Conservation (phyloP, 2,888 invertebrate species). For the Calameuta idolon region DNA sequence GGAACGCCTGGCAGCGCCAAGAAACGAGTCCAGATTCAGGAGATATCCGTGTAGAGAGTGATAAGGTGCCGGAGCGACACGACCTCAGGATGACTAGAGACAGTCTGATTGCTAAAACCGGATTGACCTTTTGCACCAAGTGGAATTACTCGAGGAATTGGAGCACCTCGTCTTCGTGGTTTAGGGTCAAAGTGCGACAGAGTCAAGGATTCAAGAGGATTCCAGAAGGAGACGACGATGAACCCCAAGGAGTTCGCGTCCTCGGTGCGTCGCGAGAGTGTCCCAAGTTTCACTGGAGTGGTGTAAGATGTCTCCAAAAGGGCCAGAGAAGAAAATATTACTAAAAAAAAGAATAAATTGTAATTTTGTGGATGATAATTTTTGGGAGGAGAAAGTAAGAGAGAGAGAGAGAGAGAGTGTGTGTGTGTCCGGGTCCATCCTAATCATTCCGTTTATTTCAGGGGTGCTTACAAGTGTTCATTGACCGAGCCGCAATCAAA, state of each 20-base stretch:
- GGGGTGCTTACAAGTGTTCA: constrained; percentile 36
- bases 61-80: constrained; percentile 32
- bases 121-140: constrained; percentile 40
- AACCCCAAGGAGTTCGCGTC: background rate
- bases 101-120: constrained; percentile 13
- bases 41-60: constrained; percentile 86
- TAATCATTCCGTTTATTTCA: constrained; percentile 26
- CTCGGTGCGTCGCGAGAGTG: background rate
- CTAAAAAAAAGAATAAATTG: background rate
- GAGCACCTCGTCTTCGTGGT: background rate
- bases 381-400: background rate
- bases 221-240: background rate
- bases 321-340: background rate
- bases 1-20: constrained; percentile 83
- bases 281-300: background rate
- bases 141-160: constrained; percentile 57
- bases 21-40: constrained; percentile 92
- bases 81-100: constrained; percentile 28
- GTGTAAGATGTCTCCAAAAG: background rate
- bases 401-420: background rate
- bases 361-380: constrained; percentile 4
- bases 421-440: constrained; percentile 30
- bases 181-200: background rate
- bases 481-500: background rate
- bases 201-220: background rate